Base-by-base conservation (phyloP, 2,797 vertebrate species). In the Pseudopleuronectes americanus region DNA sequence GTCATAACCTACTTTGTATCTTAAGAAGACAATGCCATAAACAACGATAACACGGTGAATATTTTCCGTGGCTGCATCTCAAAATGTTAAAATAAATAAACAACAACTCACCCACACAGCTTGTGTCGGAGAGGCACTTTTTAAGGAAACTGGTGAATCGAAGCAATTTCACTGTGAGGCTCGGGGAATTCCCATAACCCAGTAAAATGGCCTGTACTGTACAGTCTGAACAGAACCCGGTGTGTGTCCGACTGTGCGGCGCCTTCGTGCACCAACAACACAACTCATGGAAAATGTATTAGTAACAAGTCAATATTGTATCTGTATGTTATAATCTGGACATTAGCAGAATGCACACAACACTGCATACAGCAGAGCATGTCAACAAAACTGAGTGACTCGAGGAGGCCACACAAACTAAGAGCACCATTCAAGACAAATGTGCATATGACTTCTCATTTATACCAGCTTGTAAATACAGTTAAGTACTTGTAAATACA, bases 161-260 rank as follows among this genome's bases (percentile, higher is more conserved):
- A 8, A 93, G 93, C 91, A 87, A 85, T 90, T 91, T 90, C 80
- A 88, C 90, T 90, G 87, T 87, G 83, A 91, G 84, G 83, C 83
- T 79, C 86, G 93, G 94, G 95, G 93, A 94, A 94, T 95, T 95
- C 94, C 95, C 94, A 88, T 89, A 92, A 92, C 90, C 87, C 83
- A 88, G 83, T 86, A 84, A 93, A 90, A 89, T 86, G 82, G 87
- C 84, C 89, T 91, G 87, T 87, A 92, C 85, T 89, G 87, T 90
- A 81, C 19, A 89, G 90, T 79, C 82, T 83, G 51, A 90, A 91
- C 84, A 92, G 84, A 90, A 89, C 86, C 90, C 90, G 83, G 77
- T 92, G 80, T 86, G 83, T 81, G 73, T 90, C 90, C 90, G 90
- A 87, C 78, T 86, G 73, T 68, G 74, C 59, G 79, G 81, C 76